Conservation (phyloP, 2,888 invertebrate species). For the Diloba caeruleocephala region DNA sequence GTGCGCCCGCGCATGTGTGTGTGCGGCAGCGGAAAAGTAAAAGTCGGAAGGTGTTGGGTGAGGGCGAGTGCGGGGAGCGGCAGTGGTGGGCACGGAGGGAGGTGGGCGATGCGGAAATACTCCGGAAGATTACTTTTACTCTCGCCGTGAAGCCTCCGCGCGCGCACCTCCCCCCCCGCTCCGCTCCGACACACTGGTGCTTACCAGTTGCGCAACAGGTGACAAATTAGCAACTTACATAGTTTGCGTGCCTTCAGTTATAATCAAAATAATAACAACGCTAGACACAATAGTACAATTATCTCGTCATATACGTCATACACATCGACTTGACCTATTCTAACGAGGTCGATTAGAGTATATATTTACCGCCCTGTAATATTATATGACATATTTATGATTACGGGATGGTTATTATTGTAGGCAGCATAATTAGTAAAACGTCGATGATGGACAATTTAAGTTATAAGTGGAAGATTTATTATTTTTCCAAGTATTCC, state of each 20-base stretch:
- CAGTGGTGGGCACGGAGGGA: constrained; percentile 27
- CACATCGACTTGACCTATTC: constrained; percentile 1
- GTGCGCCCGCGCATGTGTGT: constrained; percentile 39
- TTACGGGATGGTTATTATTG: neutral
- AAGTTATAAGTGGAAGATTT: neutral
- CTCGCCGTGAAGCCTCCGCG: constrained; percentile 64
- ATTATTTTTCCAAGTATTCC: too few relatives aligned
- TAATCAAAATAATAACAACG: constrained; percentile 14
- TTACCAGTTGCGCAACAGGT: constrained; percentile 40
- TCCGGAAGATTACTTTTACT: constrained; percentile 84
- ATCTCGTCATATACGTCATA: neutral
- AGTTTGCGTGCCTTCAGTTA: constrained; percentile 17
- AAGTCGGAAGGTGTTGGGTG: constrained; percentile 75
- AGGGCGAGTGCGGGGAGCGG: constrained; percentile 28
- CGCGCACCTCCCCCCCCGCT: constrained; percentile 24
- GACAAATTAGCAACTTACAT: constrained; percentile 23
- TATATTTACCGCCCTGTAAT: constrained; percentile 1
- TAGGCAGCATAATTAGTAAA: neutral
- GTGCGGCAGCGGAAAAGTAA: constrained; percentile 76
- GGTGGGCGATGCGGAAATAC: constrained; percentile 70
- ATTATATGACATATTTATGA: neutral
- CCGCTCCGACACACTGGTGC: constrained; percentile 19
- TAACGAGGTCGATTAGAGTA: constrained; percentile 7
- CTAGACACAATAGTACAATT: constrained; percentile 3
- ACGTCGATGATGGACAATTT: neutral